Base-by-base conservation (phyloP, 2,888 invertebrate genomes). In the Xylophagus ater region DNA sequence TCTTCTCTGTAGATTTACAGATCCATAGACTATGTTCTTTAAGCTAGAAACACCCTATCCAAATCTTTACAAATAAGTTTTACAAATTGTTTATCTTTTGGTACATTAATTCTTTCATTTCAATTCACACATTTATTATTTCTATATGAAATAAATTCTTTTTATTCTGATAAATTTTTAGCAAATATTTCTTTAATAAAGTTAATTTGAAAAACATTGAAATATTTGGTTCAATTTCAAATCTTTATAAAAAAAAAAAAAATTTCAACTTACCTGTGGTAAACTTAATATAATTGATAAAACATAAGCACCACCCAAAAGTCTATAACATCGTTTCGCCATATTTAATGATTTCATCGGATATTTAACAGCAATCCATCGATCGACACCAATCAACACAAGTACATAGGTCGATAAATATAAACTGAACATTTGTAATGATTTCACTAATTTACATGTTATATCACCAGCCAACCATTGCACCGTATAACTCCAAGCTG, bases 361-460 rank as follows among this genome's bases (percentile, higher is more conserved):
- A 59, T 83, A 85, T 49, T 81, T 74, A 9, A 87, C 83, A 1
- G 81, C 82, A 33, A 82, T 71, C 70, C 84, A 85, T 39, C 87
- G 70, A 55, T 88, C 87, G 30, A 86, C 72, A 9, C 85, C 85
- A 51, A 88, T 86, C 31, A 86, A 69, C 21, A 87, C 86, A 17
- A 86, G 67, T 26, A 87, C 74, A 59, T 83, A 87, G 0, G 87
- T 87, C 43, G 86, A 86, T 46, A 86, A 64, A 57, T 87, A 84
- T 37, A 88, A 66, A 35, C 84, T 78, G 54, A 85, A 83, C 75
- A 85, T 80, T 64, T 87, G 85, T 33, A 80, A 66, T 49, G 79
- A 82, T 60, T 87, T 88, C 53, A 86, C 79, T 37, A 83, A 49
- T 65, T 86, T 87, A 62, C 88, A 88, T 29, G 74, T 72, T 8